Percentiles rank a stretch among this genome's conserved stretches.
Conservation (phyloP, 2,113 vertebrate species). For the Callaeas wilsoni region DNA sequence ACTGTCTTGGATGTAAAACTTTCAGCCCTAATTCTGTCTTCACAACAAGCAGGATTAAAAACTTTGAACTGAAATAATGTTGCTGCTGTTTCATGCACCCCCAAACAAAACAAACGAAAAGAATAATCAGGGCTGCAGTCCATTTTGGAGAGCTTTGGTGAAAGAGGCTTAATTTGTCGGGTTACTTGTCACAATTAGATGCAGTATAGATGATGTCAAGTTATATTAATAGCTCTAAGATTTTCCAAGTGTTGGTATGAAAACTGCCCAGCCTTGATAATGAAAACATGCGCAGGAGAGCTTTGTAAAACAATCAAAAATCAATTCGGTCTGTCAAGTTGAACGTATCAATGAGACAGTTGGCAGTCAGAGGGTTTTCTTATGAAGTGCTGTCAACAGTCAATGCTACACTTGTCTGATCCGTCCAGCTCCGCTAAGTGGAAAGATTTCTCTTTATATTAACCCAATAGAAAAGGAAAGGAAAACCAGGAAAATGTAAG, state of each 20-base stretch:
- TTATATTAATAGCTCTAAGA: slow-evolving; percentile 29
- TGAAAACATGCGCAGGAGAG: slow-evolving; percentile 11
- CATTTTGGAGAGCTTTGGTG: neutral
- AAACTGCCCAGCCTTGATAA: slow-evolving; percentile 30
- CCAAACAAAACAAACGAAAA: neutral
- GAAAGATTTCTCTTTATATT: slow-evolving; percentile 46
- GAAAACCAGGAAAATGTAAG: slow-evolving; percentile 49
- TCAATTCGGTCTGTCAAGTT: slow-evolving; percentile 29
- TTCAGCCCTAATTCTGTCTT: neutral
- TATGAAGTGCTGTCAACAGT: slow-evolving; percentile 58
- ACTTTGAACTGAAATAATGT: neutral
- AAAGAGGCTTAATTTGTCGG: slow-evolving; percentile 7
- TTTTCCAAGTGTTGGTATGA: slow-evolving; percentile 15
- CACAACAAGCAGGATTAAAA: neutral
- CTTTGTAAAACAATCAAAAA: slow-evolving; percentile 49
- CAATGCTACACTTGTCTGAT: slow-evolving; percentile 49
- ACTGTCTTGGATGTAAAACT: neutral
- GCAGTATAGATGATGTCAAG: neutral
- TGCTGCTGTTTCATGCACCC: neutral
- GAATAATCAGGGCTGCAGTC: neutral
- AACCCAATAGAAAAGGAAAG: slow-evolving; percentile 40
- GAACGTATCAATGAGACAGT: slow-evolving; percentile 49
- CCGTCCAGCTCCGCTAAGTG: slow-evolving; percentile 34
- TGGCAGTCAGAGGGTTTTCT: slow-evolving; percentile 48
- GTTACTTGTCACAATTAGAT: slow-evolving; percentile 30